Evolutionary conservation across 37 sponge, comb jelly and placozoan genomes (phyloP), one percentile per base, ranked within the genome.

Genomic region (Halichondria panicea): DNA sequence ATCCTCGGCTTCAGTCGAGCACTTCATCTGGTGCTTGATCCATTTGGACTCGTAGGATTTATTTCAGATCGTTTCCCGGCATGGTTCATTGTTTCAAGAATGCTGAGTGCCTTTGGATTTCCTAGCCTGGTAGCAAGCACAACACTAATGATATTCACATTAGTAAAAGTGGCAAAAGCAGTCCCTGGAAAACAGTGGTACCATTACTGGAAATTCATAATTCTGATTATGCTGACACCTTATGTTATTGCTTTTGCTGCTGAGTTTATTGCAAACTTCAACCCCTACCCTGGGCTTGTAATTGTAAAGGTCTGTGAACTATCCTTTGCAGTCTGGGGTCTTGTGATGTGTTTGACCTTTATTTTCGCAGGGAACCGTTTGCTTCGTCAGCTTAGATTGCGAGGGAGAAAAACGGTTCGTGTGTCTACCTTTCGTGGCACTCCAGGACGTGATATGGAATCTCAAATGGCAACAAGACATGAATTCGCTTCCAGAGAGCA

Each of bases 71-170:
- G 24, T 6, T 69, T 69, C n/a, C 68, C 62, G 4, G 44, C 13
- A 8, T 85, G 86, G 72, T 40, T 66, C 38, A 72, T 85, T 31
- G 32, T 78, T 30, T 46, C 78, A 28, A 32, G 88, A 1, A 3
- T 87, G 3, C 31, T 75, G 1, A 64, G 18, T 43, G 40, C 69
- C 11, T 57, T 74, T 12, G 88, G 88, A 4, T 87, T 81, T 37
- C 88, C 88, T 6, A 81, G 88, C 55, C 43, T 87, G 0, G 73
- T 81, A 22, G 81, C 88, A 4, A 63, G 63, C 63, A 81, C 63
- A 52, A 80, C 81, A 0, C 66, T 87, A 4, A 68, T 87, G 2
- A 55, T 87, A 19, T 25, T 87, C 27, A 81, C 88, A 1, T 55
- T 87, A 5, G 31, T 80, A 11, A 38, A 41, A 36, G 34, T 76